phyloP scores from a whole-genome alignment of 35 echinoderm and acorn worm species.

The Apostichopus japonicus region DNA sequence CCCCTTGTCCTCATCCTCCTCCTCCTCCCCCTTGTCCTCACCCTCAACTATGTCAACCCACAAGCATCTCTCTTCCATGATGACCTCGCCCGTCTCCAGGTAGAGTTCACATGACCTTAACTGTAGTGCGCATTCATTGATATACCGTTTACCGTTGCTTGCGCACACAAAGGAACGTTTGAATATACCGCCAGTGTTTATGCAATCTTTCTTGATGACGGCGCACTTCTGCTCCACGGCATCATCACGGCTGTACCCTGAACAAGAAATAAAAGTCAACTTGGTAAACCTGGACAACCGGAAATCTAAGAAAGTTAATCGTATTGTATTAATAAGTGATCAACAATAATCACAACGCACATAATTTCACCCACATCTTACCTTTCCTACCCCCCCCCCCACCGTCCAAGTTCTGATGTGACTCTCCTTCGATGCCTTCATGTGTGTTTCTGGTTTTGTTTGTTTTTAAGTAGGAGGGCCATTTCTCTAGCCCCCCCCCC shows the following conservation, averaged over 20 bases:
- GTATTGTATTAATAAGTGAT: too few relatives aligned
- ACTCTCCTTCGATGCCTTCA: too few relatives aligned
- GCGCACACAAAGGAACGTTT: constrained; percentile 8
- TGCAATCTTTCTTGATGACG: not conserved
- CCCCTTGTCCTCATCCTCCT: too few relatives aligned
- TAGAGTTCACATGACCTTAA: constrained; percentile 9
- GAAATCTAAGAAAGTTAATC: too few relatives aligned
- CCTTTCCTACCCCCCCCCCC: too few relatives aligned
- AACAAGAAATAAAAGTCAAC: not conserved
- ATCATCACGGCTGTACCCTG: not conserved
- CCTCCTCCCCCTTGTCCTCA: not conserved
- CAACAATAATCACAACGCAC: too few relatives aligned
- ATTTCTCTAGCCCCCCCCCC: too few relatives aligned
- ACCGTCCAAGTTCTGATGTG: too few relatives aligned
- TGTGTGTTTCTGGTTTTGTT: too few relatives aligned
- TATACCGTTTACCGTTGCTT: not conserved
- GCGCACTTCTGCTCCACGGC: not conserved
- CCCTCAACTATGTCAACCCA: not conserved
- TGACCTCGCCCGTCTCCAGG: not conserved
- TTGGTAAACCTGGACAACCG: not conserved
- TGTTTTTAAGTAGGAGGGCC: too few relatives aligned
- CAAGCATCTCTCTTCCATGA: constrained; percentile 24
- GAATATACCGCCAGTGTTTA: not conserved
- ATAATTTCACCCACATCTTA: too few relatives aligned
- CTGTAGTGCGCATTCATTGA: constrained; percentile 21